Evolutionary conservation across 2,797 vertebrate genomes (phyloP).

Genomic region (Odontamblyopus lacepedii): DNA sequence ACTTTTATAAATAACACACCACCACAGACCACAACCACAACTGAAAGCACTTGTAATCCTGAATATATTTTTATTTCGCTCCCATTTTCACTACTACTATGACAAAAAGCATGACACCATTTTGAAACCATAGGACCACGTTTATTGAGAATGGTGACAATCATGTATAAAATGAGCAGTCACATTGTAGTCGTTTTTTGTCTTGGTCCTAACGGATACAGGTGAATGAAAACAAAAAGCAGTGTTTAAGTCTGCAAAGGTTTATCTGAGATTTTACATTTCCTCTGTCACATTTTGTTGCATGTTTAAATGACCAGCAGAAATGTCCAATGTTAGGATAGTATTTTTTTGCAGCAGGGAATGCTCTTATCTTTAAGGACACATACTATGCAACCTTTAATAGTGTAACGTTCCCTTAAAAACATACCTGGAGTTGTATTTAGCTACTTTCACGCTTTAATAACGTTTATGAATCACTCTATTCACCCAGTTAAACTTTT

Average conservation of each 20-base stretch:
- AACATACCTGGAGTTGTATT: too few species aligned
- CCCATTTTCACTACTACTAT: neutral
- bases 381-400: too few species aligned
- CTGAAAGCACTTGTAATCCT: neutral
- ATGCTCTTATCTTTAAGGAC: neutral
- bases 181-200: conserved; percentile 23
- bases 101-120: neutral
- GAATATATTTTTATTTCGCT: neutral
- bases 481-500: too few species aligned
- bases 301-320: conserved; percentile 32
- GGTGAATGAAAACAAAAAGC: conserved; percentile 23
- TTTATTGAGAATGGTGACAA: conserved; percentile 58
- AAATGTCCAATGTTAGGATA: conserved; percentile 43
- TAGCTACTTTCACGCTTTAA: too few species aligned
- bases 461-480: too few species aligned
- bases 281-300: conserved; percentile 43
- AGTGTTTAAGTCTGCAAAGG: conserved; percentile 28
- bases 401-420: too few species aligned
- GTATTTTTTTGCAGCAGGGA: conserved; percentile 29
- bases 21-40: too few species aligned
- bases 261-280: conserved; percentile 26
- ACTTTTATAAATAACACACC: neutral
- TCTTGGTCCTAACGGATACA: conserved; percentile 27
- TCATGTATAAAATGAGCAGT: conserved; percentile 40
- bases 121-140: conserved; percentile 54